phyloP scores from a whole-genome alignment of 1,140 invertebrate species.

The Nautilus pompilius region DNA sequence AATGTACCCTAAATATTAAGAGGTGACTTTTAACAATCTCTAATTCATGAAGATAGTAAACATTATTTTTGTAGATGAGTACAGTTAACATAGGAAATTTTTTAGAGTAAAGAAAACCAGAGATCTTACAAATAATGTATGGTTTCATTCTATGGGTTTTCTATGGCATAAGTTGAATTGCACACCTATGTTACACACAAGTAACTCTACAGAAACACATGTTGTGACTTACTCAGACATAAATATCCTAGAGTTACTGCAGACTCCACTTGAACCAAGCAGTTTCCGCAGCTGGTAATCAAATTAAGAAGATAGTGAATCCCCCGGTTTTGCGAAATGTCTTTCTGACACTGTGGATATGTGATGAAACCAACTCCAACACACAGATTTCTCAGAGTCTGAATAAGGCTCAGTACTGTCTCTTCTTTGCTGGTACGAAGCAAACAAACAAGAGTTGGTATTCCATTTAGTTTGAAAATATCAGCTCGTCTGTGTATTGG shows the following conservation, averaged over 20 bases:
- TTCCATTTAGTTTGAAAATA: constrained; percentile 46
- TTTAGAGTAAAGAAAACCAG: too few relatives aligned
- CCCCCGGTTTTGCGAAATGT: constrained; percentile 40
- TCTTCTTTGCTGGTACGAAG: constrained; percentile 44
- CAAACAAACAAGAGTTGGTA: constrained; percentile 42
- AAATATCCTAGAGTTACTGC: constrained; percentile 47
- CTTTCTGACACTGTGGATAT: constrained; percentile 42
- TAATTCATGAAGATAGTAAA: too few relatives aligned
- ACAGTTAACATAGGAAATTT: too few relatives aligned
- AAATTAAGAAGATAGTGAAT: constrained; percentile 47
- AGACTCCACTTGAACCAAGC: constrained; percentile 49
- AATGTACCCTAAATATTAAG: too few relatives aligned
- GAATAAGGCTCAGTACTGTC: constrained; percentile 49
- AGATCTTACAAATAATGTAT: neutral
- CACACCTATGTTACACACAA: too few relatives aligned
- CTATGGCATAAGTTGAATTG: too few relatives aligned
- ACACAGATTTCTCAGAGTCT: constrained; percentile 46
- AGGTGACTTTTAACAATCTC: too few relatives aligned
- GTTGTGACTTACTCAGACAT: constrained; percentile 37
- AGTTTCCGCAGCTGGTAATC: constrained; percentile 46
- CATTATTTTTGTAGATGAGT: too few relatives aligned
- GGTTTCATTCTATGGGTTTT: neutral
- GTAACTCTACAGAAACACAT: too few relatives aligned
- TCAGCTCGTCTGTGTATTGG: constrained; percentile 41
- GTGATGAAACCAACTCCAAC: constrained; percentile 50